These are phyloP conservation scores for Hirundo rustica DNA, from an alignment of 2,797 vertebrate species.

Conservation along the genomic window DNA sequence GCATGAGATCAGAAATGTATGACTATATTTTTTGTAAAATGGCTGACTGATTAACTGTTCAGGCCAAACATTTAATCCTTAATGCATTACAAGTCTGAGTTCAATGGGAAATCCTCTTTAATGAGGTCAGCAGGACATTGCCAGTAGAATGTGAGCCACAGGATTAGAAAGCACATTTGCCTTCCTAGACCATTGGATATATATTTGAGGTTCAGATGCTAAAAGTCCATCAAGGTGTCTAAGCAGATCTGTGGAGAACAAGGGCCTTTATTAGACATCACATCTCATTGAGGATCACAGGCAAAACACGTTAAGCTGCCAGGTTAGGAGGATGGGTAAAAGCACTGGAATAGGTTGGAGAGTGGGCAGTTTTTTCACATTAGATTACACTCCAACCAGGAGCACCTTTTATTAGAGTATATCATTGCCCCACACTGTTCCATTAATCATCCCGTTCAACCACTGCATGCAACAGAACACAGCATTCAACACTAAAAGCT, in stretches of 20 bases:
- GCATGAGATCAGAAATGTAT: background rate
- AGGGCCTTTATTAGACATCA: background rate
- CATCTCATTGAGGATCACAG: background rate
- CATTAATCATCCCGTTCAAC: background rate
- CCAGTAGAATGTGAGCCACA: background rate
- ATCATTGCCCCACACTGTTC: background rate
- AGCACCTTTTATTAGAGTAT: background rate
- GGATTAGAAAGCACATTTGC: background rate
- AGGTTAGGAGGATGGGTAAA: background rate
- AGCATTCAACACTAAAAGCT: background rate
- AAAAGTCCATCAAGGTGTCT: background rate
- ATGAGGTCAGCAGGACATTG: background rate
- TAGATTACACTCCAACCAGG: background rate
- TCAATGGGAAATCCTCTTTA: background rate
- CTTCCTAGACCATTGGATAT: background rate
- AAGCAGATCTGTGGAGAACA: background rate
- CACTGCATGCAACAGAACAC: background rate
- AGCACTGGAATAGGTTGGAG: background rate
- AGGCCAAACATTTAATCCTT: background rate
- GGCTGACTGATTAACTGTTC: background rate
- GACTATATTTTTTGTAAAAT: background rate
- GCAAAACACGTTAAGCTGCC: background rate
- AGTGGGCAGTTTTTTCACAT: background rate
- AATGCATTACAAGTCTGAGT: background rate
- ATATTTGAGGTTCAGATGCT: background rate